Evolutionary conservation across 53 echinoderm and acorn worm species (phyloP).

Genomic region (Zoroaster sp.): DNA sequence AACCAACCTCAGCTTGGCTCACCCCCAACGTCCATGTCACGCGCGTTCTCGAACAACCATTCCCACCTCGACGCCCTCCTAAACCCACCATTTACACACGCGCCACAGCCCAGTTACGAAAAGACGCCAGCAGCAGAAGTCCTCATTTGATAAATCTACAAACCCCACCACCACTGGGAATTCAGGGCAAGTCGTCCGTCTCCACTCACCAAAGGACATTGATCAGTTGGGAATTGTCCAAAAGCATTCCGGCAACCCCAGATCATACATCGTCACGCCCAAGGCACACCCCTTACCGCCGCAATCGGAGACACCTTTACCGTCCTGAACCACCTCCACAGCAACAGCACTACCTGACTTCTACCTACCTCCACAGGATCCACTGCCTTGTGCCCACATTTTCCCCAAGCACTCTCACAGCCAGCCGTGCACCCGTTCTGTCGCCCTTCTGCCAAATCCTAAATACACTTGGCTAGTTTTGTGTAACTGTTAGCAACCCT

Average conservation of each 20-base stretch:
- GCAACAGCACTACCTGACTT: no score
- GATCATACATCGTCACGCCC: slow-evolving; percentile 44
- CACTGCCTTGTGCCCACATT: neutral
- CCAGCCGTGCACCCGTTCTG: slow-evolving; percentile 14
- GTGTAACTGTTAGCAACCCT: neutral
- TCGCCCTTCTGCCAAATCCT: slow-evolving; percentile 34
- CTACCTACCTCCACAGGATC: neutral
- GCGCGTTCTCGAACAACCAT: neutral
- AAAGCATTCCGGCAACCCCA: neutral
- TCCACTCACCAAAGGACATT: slow-evolving; percentile 40
- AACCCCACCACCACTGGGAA: neutral
- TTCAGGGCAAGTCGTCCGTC: slow-evolving; percentile 29
- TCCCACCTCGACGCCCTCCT: no score
- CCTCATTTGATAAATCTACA: slow-evolving; percentile 36
- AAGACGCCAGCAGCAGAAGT: slow-evolving; percentile 35
- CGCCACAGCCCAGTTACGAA: no score
- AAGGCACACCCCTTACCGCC: slow-evolving; percentile 23
- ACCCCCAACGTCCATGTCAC: neutral
- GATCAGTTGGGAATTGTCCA: slow-evolving; percentile 18
- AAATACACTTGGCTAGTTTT: slow-evolving; percentile 16
- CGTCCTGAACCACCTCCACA: slow-evolving; percentile 1
- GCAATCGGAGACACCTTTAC: slow-evolving; percentile 32
- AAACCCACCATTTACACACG: no score
- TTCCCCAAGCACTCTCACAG: neutral
- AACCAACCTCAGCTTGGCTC: slow-evolving; percentile 22